Evolutionary conservation across 2,797 vertebrate species (phyloP), one percentile per base, ranked within the genome.

Genomic region (Anas acuta): DNA sequence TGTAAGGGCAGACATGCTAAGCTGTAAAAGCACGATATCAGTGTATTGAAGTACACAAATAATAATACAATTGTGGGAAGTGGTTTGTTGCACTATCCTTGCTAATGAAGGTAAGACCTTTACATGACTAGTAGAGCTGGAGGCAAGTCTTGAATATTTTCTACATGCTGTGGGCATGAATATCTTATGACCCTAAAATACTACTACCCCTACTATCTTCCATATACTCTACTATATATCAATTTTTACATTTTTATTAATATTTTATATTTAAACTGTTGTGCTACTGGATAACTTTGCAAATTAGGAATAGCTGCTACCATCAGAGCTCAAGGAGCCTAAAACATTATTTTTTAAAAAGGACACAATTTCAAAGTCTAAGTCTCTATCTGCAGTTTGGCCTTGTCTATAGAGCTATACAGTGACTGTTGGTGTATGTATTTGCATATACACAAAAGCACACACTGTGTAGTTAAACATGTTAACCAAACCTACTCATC

Each of bases 231-330:
- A 62, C 43, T 70, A 84, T 71, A 49, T 92, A 78, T 75, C 80
- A 72, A 64, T 95, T 97, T 98, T 95, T 89, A 96, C 91, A 80
- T 94, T 95, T 96, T 94, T 91, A 96, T 94, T 73, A 85, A 41
- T 93, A 56, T 97, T 97, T 97, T 97, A 94, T 96, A 96, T 96
- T 91, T 96, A 91, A 85, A 79, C 45, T 75, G 61, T 92, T 96
- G 89, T 93, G 90, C 71, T 95, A 95, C 80, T 60, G 92, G 92
- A 92, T 76, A 85, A 95, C 77, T 93, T 92, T 92, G 78, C 87
- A 93, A 87, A 56, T 80, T 87, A 85, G 58, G 92, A 93, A 43
- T 92, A 93, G 87, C 93, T 96, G 89, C 92, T 92, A 94, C 92
- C 60, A 93, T 91, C 69, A 69, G 65, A 92, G 71, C 90, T 95